Evolutionary conservation across 1,140 invertebrate species (phyloP).

Genomic region (Drosophila pectinifera): DNA sequence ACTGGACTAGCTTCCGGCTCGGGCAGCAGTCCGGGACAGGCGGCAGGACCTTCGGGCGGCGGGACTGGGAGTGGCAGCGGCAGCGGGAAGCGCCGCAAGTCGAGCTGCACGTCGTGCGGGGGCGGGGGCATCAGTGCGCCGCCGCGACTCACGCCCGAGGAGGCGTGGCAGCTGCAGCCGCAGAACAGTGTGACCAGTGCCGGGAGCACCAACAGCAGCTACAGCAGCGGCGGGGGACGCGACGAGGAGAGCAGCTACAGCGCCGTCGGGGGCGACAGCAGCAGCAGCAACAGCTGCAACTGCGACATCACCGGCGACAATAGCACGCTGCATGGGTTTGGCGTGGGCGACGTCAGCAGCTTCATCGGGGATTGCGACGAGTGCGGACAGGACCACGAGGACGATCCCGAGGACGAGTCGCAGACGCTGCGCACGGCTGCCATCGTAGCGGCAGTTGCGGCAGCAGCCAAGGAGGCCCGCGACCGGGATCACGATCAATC

Average conservation of each 20-base stretch:
- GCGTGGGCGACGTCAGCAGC: constrained; percentile 75
- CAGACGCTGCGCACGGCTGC: constrained; percentile 70
- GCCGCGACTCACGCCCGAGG: constrained; percentile 63
- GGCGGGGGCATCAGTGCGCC: constrained; percentile 30
- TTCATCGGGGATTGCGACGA: constrained; percentile 72
- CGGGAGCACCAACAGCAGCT: constrained; percentile 73
- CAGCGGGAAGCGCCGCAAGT: constrained; percentile 57
- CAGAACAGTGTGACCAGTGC: constrained; percentile 74
- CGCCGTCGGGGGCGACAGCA: constrained; percentile 71
- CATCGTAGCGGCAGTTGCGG: constrained; percentile 70
- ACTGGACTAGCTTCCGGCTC: constrained; percentile 27
- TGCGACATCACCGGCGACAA: constrained; percentile 82
- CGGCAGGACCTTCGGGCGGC: constrained; percentile 24
- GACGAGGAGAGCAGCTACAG: constrained; percentile 75
- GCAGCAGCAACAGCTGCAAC: constrained; percentile 81
- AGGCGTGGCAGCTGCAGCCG: constrained; percentile 70
- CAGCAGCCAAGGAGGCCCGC: constrained; percentile 62
- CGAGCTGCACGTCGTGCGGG: constrained; percentile 68
- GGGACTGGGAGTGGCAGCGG: constrained; percentile 11
- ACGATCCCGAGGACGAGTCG: constrained; percentile 59
- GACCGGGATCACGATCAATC: constrained; percentile 27
- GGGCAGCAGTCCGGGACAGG: constrained; percentile 17
- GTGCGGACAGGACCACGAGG: constrained; percentile 40
- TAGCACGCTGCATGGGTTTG: constrained; percentile 75
- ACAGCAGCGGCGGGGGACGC: constrained; percentile 59